A percentile compares a stretch with the other conserved stretches of the same genome.
phyloP scores from a whole-genome alignment of 1,140 invertebrate genomes.

The Sitodiplosis mosellana region DNA sequence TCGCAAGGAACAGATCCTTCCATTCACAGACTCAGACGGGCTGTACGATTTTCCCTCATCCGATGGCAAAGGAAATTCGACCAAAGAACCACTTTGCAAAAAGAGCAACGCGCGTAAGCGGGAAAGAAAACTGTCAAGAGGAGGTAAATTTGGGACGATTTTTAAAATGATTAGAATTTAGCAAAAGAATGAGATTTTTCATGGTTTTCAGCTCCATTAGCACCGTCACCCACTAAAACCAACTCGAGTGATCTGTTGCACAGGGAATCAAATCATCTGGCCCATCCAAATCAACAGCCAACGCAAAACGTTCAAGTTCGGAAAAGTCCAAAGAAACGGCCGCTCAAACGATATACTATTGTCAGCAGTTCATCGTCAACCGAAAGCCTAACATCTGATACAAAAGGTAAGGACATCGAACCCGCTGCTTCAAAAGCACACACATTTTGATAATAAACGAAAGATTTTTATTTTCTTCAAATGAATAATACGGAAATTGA shows the following conservation, averaged over 20 bases:
- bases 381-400: slow-evolving; percentile 28
- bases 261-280: no score
- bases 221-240: slow-evolving; percentile 19
- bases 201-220: neutral
- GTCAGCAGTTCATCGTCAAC: slow-evolving; percentile 30
- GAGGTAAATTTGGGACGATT: slow-evolving; percentile 6
- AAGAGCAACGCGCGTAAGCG: slow-evolving; percentile 32
- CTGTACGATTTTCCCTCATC: slow-evolving; percentile 58
- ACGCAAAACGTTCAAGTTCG: slow-evolving; percentile 4
- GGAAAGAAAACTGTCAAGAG: slow-evolving; percentile 25
- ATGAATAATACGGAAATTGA: neutral
- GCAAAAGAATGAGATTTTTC: neutral
- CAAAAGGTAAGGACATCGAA: slow-evolving; percentile 4
- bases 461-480: neutral
- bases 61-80: slow-evolving; percentile 32
- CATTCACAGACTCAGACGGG: slow-evolving; percentile 55
- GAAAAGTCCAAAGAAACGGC: slow-evolving; percentile 30
- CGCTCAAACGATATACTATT: slow-evolving; percentile 22
- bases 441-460: slow-evolving; percentile 1
- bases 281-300: no score
- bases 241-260: slow-evolving; percentile 6
- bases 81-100: slow-evolving; percentile 22
- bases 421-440: slow-evolving; percentile 11
- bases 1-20: slow-evolving; percentile 31
- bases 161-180: no score